These are phyloP conservation scores for Melieria omissa DNA, from an alignment of 2,888 invertebrate genomes.

Conservation along the genomic window DNA sequence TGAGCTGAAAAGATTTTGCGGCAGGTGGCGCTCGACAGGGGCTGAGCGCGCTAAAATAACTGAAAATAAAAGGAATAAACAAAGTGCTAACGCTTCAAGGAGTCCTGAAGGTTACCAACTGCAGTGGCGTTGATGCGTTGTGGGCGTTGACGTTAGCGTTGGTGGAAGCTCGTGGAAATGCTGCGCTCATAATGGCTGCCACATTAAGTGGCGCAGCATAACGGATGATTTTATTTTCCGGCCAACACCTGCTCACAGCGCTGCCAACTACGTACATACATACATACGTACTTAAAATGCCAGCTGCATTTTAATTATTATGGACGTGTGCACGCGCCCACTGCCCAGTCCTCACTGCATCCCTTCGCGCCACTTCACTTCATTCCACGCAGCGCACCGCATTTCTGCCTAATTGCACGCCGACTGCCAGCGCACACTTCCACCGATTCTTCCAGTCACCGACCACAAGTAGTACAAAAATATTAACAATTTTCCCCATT, in stretches of 20 bases:
- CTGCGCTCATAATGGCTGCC: too few species aligned
- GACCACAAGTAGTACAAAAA: constrained; percentile 20
- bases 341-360: background rate
- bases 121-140: too few species aligned
- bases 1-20: too few species aligned
- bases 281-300: constrained; percentile 12
- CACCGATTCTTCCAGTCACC: background rate
- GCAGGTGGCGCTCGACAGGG: too few species aligned
- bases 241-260: constrained; percentile 10
- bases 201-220: too few species aligned
- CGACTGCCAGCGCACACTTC: background rate
- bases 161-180: too few species aligned
- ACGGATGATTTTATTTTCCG: too few species aligned
- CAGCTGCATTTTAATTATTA: constrained; percentile 28
- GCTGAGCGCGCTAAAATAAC: too few species aligned
- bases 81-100: background rate
- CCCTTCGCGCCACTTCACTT: background rate
- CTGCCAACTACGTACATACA: too few species aligned
- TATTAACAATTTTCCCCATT: constrained; percentile 16
- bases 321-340: constrained; percentile 7
- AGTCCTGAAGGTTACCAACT: background rate
- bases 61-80: too few species aligned
- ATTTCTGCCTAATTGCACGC: background rate
- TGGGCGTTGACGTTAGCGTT: too few species aligned
- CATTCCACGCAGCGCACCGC: background rate